Percentiles rank a stretch among this genome's conserved stretches.
These are phyloP conservation scores for Vanessa cardui DNA, from an alignment of 2,888 invertebrate species.

Conservation along the genomic window DNA sequence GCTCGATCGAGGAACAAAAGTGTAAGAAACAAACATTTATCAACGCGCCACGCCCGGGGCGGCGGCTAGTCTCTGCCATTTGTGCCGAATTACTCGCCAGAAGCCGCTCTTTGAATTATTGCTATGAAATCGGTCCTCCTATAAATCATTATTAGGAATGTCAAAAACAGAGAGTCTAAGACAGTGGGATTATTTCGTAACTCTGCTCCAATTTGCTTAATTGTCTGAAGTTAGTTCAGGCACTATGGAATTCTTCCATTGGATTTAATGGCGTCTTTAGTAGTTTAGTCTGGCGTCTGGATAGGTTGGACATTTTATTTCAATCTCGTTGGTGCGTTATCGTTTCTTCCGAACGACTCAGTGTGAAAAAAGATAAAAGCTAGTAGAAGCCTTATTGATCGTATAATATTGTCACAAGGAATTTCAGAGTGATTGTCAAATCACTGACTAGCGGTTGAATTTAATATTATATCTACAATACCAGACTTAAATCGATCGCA, in stretches of 20 bases:
- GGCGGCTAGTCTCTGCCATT: constrained; percentile 8
- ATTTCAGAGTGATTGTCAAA: no score
- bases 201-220: constrained; percentile 26
- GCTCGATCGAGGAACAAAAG: neutral
- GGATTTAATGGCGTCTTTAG: neutral
- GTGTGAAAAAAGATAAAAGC: no score
- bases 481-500: no score
- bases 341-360: no score
- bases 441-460: no score
- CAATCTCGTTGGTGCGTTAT: no score
- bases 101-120: constrained; percentile 29
- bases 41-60: constrained; percentile 14
- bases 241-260: neutral
- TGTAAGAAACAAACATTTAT: constrained; percentile 6
- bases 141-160: constrained; percentile 32
- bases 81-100: constrained; percentile 13
- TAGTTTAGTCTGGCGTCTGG: neutral
- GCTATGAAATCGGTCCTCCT: constrained; percentile 26
- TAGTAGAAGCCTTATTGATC: no score
- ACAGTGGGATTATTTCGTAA: constrained; percentile 32
- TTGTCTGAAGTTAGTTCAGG: constrained; percentile 20
- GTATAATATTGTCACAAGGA: no score
- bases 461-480: no score
- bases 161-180: constrained; percentile 29
- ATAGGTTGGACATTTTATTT: no score